phyloP scores from a whole-genome alignment of 2,113 vertebrate species.

The Actinemys pallida region DNA sequence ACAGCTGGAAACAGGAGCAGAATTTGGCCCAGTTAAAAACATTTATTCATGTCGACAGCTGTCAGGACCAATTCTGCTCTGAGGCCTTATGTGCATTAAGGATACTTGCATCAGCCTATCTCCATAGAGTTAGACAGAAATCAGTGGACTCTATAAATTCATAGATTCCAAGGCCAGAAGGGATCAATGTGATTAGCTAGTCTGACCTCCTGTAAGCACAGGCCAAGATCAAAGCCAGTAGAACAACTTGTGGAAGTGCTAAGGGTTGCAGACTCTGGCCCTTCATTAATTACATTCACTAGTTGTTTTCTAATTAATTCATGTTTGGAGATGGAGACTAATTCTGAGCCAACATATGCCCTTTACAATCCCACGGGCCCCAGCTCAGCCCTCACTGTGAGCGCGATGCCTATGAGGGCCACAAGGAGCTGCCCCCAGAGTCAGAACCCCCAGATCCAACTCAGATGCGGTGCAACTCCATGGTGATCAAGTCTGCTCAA shows the following conservation, averaged over 20 bases:
- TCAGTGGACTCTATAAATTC: neutral
- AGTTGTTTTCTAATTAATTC: neutral
- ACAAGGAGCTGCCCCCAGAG: neutral
- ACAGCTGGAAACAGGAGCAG: neutral
- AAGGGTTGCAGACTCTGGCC: neutral
- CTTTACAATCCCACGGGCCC: neutral
- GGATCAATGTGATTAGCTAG: no score
- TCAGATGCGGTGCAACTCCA: neutral
- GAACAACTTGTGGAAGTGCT: neutral
- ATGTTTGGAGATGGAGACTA: neutral
- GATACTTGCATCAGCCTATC: neutral
- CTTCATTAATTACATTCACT: neutral
- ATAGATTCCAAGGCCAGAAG: no score
- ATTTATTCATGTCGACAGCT: neutral
- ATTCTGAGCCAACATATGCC: neutral
- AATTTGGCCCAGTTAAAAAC: neutral
- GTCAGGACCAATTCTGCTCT: neutral
- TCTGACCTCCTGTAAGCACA: no score
- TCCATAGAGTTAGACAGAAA: neutral
- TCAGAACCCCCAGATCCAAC: neutral
- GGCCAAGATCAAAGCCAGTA: neutral
- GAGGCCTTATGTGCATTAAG: neutral
- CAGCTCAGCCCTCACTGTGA: neutral
- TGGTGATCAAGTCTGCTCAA: neutral
- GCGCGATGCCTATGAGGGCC: neutral